Base-by-base conservation (phyloP, 2,888 invertebrate genomes). In the Furcula furcula region DNA sequence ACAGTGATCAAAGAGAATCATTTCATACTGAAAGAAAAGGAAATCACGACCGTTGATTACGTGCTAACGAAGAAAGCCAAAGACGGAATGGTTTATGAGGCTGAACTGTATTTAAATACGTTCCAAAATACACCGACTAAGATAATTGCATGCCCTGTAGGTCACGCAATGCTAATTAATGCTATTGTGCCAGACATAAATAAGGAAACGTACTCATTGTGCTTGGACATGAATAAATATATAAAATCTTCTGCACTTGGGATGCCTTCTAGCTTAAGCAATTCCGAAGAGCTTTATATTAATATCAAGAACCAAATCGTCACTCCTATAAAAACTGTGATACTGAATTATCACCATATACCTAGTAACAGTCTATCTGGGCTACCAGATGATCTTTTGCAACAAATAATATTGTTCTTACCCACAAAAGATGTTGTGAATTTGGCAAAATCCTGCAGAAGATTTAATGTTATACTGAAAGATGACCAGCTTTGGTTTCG, bases 1-100 rank as follows among this genome's bases (percentile, higher is more conserved):
- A 57, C 61, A 54, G 48, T 70, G 38, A 66, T 72, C 59, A 66
- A 61, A 36, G 69, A 76, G 58, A 71, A 66, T 53, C 53, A 63
- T 55, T 76, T 76, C 32, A 27, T 56, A 29, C 31, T 61, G 34
- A 58, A 49, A 35, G 47, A 37, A 16, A 39, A 45, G 18, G 45
- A 54, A 31, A 38, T 38, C 12, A 38, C 46, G 7, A 39, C 63
- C 21, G 34, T 50, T 27, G 63, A 71, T 41, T 66, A 52, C 36
- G 54, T 70, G 34, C 33, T 55, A 34, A 36, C 39, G 7, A 44
- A 44, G 14, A 56, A 37, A 49, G 36, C 28, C 4, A 50, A 51
- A 14, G 28, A 36, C 4, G 35, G 34, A 7, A 22, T 37, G 22
- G 41, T 46, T 30, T 52, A 64, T 29, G 59, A 61, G 38, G 54